These are phyloP conservation scores for Clarias macrocephalus DNA, from an alignment of 2,113 vertebrate species.

Conservation along the genomic window DNA sequence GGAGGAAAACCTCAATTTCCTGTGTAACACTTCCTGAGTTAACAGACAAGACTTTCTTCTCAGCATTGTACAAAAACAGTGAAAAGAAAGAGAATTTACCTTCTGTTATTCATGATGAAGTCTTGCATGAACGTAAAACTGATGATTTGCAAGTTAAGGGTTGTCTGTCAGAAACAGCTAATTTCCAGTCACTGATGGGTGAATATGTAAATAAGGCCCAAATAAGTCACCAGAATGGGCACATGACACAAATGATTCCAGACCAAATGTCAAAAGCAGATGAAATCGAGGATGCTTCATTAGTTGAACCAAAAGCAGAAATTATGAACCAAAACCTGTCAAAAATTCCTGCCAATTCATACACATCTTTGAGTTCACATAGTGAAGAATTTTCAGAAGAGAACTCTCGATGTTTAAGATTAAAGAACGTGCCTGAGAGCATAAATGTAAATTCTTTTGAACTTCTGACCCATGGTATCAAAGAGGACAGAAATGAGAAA, in stretches of 20 bases:
- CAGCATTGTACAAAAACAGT: constrained; percentile 4
- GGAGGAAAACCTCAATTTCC: constrained; percentile 41
- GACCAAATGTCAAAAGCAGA: not conserved
- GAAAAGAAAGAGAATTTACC: constrained; percentile 26
- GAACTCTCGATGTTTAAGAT: not conserved
- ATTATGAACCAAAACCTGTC: not conserved
- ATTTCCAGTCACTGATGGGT: not conserved
- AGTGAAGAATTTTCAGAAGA: not conserved
- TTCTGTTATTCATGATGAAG: constrained; percentile 6
- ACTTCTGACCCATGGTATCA: not conserved
- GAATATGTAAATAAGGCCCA: not conserved
- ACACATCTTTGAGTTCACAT: not conserved
- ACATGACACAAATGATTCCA: not conserved
- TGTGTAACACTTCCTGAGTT: constrained; percentile 39
- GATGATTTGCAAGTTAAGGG: not conserved
- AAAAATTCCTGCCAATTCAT: not conserved
- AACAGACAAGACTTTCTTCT: not conserved
- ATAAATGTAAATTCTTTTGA: constrained; percentile 3
- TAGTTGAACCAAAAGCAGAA: not conserved
- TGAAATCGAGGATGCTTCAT: not conserved
- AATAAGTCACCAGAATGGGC: constrained; percentile 3
- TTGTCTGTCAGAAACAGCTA: not conserved
- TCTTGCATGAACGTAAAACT: not conserved
- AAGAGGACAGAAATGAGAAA: not conserved
- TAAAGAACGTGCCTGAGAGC: not conserved